Base-by-base conservation (phyloP, 2,797 vertebrate genomes). In the Bovichtus diacanthus region DNA sequence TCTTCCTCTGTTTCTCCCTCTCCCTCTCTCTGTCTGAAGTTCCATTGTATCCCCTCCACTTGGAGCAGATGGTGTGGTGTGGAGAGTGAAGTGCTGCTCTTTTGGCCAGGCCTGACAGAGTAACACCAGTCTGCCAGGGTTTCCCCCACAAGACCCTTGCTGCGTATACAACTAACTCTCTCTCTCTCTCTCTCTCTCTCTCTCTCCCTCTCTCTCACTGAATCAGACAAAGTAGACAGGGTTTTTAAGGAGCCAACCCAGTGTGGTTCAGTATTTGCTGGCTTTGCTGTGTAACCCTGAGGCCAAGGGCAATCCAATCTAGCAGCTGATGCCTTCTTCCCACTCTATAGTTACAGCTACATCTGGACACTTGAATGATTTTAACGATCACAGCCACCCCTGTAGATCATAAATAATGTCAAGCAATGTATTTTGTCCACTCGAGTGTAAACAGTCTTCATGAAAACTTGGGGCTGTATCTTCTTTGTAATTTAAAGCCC, bases 61-160 rank as follows among this genome's bases (percentile, higher is more conserved):
- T 95, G 95, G 89, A 97, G 97, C 97, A 97, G 97, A 98, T 98
- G 97, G 97, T 94, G 95, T 94, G 95, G 95, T 93, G 94, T 91
- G 91, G 92, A 95, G 96, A 95, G 95, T 94, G 95, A 92, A 94
- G 92, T 96, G 93, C 95, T 95, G 95, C 95, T 96, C 95, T 97
- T 97, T 96, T 97, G 95, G 95, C 95, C 94, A 93, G 95, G 96
- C 93, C 95, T 94, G 90, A 96, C 96, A 93, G 95, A 96, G 95
- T 96, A 97, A 96, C 96, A 95, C 96, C 95, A 95, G 96, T 94
- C 96, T 96, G 96, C 95, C 94, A 94, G 96, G 95, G 95, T 95
- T 95, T 94, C 90, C 89, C 90, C 88, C 89, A 82, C 88, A 93
- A 93, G 93, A 93, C 91, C 91, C 92, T 93, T 46, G 70, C 90